phyloP scores from a whole-genome alignment of 2,797 vertebrate genomes.

The Rhynchotus rufescens region DNA sequence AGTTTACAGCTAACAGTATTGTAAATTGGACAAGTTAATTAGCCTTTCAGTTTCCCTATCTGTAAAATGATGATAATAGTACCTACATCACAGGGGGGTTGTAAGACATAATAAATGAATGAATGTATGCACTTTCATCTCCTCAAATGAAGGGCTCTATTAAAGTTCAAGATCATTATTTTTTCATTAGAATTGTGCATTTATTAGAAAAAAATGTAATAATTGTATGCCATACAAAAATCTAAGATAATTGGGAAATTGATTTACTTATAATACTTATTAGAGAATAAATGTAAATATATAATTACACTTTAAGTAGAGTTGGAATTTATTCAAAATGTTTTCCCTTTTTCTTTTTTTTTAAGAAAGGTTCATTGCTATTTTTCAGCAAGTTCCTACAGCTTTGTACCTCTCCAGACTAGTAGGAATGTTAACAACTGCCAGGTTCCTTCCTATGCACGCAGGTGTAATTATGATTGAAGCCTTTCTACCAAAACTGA shows the following conservation, averaged over 20 bases:
- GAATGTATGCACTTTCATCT: constrained; percentile 41
- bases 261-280: constrained; percentile 43
- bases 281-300: constrained; percentile 51
- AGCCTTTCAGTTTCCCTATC: constrained; percentile 38
- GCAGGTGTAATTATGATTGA: constrained; percentile 4
- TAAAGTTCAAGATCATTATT: constrained; percentile 66
- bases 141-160: constrained; percentile 51
- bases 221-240: constrained; percentile 26
- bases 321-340: constrained; percentile 32
- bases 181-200: constrained; percentile 52
- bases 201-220: constrained; percentile 37
- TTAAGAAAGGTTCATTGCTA: constrained; percentile 42
- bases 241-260: constrained; percentile 21
- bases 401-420: constrained; percentile 20
- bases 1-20: constrained; percentile 44
- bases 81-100: constrained; percentile 31
- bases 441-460: not conserved
- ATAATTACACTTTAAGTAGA: constrained; percentile 41
- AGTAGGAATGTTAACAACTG: not conserved
- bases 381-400: constrained; percentile 30
- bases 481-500: constrained; percentile 20
- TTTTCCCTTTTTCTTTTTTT: constrained; percentile 2
- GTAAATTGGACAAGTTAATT: constrained; percentile 63
- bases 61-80: constrained; percentile 56
- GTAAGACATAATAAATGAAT: constrained; percentile 49